Percentiles rank a stretch among this genome's conserved stretches.
These are phyloP conservation scores for Erinaceus europaeus DNA, from an alignment of 2,113 vertebrate species.

Conservation along the genomic window DNA sequence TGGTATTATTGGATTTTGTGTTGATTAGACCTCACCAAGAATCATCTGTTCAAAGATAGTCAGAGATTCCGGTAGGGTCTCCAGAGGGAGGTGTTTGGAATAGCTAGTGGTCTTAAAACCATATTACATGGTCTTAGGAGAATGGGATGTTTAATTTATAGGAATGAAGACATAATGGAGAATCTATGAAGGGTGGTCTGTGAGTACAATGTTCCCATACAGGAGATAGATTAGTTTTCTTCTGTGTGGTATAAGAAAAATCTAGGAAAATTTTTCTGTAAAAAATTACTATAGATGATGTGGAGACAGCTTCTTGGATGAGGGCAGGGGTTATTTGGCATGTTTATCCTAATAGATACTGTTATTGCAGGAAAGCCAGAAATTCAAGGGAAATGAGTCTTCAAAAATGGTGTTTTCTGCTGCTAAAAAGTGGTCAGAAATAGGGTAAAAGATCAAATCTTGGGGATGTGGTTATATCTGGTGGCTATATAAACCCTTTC, in stretches of 20 bases:
- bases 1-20: not conserved
- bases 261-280: not conserved
- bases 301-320: not conserved
- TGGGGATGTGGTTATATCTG: not conserved
- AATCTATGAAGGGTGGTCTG: not conserved
- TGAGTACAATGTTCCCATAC: not conserved
- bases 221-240: conserved; percentile 11
- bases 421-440: not conserved
- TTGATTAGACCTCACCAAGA: conserved; percentile 27
- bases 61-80: not conserved
- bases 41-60: not conserved
- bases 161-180: not conserved
- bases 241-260: not conserved
- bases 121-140: not conserved
- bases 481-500: not conserved
- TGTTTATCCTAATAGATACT: conserved; percentile 19
- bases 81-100: conserved; percentile 2
- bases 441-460: not conserved
- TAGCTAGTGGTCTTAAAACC: not conserved
- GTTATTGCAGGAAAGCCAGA: conserved; percentile 1
- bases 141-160: not conserved
- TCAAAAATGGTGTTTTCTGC: conserved; percentile 18
- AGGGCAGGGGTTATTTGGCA: not conserved
- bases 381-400: not conserved
- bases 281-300: not conserved